A percentile compares a stretch with the other conserved stretches of the same genome.
Conservation (phyloP, 2,797 vertebrate genomes). For the Atherinosoma microstoma region DNA sequence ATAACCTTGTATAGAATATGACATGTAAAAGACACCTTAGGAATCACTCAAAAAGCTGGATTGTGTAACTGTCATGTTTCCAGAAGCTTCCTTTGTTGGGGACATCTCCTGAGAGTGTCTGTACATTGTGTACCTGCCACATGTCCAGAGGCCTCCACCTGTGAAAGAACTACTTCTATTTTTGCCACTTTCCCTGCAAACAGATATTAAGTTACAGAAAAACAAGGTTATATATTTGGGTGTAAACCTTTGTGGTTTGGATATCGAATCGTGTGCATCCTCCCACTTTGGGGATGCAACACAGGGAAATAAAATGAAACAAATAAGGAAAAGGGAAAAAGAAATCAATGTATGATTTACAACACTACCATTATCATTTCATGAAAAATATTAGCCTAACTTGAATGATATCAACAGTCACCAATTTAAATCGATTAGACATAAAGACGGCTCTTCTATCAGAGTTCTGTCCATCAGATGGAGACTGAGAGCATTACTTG, state of each 20-base stretch:
- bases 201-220: constrained; percentile 29
- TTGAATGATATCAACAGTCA: too few species aligned
- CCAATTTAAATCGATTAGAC: too few species aligned
- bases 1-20: constrained; percentile 44
- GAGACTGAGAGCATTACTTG: neutral
- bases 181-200: constrained; percentile 41
- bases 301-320: too few species aligned
- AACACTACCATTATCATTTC: too few species aligned
- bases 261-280: too few species aligned
- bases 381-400: too few species aligned
- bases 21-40: constrained; percentile 56
- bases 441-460: too few species aligned
- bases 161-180: constrained; percentile 60
- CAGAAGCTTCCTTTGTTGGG: constrained; percentile 53
- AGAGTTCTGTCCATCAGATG: constrained; percentile 3
- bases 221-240: constrained; percentile 3
- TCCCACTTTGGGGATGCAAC: too few species aligned
- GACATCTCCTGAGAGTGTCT: constrained; percentile 49
- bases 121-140: constrained; percentile 52
- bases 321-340: too few species aligned
- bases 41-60: constrained; percentile 46
- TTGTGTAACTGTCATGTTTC: constrained; percentile 65
- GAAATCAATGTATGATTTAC: too few species aligned
- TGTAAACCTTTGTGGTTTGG: neutral
- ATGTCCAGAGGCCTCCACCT: constrained; percentile 36